Evolutionary conservation across 2,888 invertebrate species (phyloP).

Genomic region (Carterocephalus palaemon): DNA sequence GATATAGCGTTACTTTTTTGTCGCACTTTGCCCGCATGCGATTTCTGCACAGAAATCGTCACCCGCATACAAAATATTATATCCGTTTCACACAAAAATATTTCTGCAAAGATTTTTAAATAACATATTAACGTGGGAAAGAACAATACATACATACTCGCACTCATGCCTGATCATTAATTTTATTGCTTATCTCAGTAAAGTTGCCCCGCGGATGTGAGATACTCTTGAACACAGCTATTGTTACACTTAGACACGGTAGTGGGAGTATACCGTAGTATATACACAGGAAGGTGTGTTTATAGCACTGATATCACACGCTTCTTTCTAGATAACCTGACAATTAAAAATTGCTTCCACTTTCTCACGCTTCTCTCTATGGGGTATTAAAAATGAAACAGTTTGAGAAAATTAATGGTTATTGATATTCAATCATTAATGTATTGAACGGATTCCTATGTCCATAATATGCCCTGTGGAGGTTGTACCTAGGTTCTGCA

Average conservation of each 20-base stretch:
- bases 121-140: conserved; percentile 17
- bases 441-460: too few species aligned
- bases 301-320: conserved; percentile 22
- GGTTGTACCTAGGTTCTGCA: too few species aligned
- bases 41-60: conserved; percentile 12
- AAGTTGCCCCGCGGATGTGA: conserved; percentile 15
- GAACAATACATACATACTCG: conserved; percentile 14
- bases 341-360: conserved; percentile 43
- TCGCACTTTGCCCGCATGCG: conserved; percentile 17
- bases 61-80: conserved; percentile 23
- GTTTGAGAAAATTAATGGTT: too few species aligned
- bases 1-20: conserved; percentile 9
- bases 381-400: too few species aligned
- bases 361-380: conserved; percentile 48
- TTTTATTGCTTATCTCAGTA: conserved; percentile 24
- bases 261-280: too few species aligned
- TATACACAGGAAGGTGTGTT: conserved; percentile 16
- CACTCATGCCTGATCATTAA: conserved; percentile 19
- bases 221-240: conserved; percentile 14
- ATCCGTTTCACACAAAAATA: conserved; percentile 14
- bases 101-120: conserved; percentile 17
- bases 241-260: too few species aligned
- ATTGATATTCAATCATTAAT: too few species aligned
- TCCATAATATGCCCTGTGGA: too few species aligned
- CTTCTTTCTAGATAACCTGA: conserved; percentile 42